Evolutionary conservation across 2,113 vertebrate genomes (phyloP).

Genomic region (Anolis carolinensis): DNA sequence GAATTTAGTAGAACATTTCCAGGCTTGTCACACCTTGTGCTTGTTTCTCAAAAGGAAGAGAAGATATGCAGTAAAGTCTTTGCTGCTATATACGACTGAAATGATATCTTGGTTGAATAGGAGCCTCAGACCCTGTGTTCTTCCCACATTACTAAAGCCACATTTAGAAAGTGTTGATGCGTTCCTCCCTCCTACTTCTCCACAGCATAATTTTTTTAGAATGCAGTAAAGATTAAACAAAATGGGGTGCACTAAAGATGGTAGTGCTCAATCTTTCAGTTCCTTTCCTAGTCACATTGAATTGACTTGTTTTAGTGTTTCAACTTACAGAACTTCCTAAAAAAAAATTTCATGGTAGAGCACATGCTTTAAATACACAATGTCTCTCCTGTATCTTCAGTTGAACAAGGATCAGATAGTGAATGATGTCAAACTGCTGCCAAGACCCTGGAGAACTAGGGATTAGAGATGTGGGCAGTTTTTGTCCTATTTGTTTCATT

Average conservation of each 20-base stretch:
- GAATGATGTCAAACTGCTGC: not conserved
- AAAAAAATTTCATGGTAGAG: not conserved
- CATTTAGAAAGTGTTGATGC: not conserved
- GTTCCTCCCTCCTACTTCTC: no score
- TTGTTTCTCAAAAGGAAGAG: not conserved
- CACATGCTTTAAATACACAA: not conserved
- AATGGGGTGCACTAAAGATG: no score
- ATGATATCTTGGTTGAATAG: not conserved
- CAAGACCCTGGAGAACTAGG: not conserved
- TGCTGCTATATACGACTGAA: not conserved
- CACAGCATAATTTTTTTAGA: no score
- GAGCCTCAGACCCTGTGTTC: not conserved
- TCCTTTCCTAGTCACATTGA: no score
- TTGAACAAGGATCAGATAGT: not conserved
- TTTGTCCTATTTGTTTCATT: no score
- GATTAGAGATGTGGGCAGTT: no score
- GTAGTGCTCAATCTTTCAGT: no score
- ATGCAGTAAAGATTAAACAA: no score
- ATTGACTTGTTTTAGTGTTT: not conserved
- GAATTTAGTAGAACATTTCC: conserved; percentile 12
- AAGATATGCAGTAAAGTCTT: not conserved
- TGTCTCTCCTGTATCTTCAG: not conserved
- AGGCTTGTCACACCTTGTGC: not conserved
- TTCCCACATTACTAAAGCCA: not conserved
- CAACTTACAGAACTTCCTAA: not conserved